These are phyloP conservation scores for Megamerina dolium DNA, from an alignment of 2,888 invertebrate genomes.

Conservation along the genomic window DNA sequence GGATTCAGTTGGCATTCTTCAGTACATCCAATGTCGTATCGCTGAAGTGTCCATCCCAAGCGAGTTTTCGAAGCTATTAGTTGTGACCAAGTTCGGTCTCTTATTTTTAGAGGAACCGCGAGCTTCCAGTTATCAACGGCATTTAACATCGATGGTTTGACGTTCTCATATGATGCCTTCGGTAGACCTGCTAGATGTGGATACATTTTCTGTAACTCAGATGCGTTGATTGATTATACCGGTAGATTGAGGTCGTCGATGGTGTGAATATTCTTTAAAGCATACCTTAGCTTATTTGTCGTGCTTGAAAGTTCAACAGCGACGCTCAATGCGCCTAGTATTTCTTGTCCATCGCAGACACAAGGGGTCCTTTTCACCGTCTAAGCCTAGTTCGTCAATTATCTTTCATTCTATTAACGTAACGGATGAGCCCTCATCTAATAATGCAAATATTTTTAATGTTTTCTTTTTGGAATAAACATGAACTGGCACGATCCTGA, in stretches of 20 bases:
- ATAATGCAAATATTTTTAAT: slow-evolving; percentile 6
- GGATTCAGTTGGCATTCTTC: too few species aligned
- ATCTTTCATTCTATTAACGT: slow-evolving; percentile 12
- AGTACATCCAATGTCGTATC: too few species aligned
- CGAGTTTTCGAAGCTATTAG: slow-evolving; percentile 12
- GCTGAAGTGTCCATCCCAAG: slow-evolving; percentile 9
- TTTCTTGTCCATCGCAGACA: slow-evolving; percentile 15
- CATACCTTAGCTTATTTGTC: background rate
- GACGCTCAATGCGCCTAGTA: slow-evolving; percentile 9
- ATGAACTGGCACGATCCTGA: background rate
- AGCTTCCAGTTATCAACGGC: slow-evolving; percentile 10
- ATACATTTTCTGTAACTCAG: background rate
- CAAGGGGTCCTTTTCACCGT: slow-evolving; percentile 7
- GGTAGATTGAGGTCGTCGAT: slow-evolving; percentile 1
- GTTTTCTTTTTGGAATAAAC: slow-evolving; percentile 1
- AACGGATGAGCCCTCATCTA: slow-evolving; percentile 12
- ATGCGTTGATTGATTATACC: background rate
- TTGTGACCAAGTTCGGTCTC: slow-evolving; percentile 10
- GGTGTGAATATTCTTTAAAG: slow-evolving; percentile 1
- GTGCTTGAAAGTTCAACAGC: slow-evolving; percentile 12
- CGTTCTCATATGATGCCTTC: slow-evolving; percentile 8
- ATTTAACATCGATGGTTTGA: slow-evolving; percentile 7
- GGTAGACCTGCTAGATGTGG: slow-evolving; percentile 7
- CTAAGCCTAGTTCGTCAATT: slow-evolving; percentile 11
- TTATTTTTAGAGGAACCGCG: slow-evolving; percentile 10